Conservation (phyloP, 2,797 vertebrate species). For the Myiothlypis coronata region DNA sequence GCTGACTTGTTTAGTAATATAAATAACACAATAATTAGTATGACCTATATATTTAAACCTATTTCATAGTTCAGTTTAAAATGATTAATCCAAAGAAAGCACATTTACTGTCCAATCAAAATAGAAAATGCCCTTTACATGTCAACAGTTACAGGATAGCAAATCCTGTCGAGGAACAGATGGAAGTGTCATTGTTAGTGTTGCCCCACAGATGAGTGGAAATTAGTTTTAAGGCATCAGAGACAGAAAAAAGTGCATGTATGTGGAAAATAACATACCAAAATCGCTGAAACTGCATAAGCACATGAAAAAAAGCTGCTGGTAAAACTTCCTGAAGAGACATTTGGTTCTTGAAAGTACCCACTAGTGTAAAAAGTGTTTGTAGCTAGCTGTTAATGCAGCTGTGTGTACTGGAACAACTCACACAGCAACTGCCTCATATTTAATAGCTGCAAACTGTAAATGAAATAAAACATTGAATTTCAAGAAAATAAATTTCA, state of each 20-base stretch:
- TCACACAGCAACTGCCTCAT: conserved; percentile 46
- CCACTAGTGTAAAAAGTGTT: conserved; percentile 38
- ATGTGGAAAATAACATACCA: conserved; percentile 4
- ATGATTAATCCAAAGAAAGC: conserved; percentile 66
- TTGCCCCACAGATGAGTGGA: conserved; percentile 39
- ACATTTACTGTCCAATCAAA: conserved; percentile 52
- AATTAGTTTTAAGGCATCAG: conserved; percentile 28
- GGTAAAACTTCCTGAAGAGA: conserved; percentile 37
- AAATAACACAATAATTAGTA: conserved; percentile 64
- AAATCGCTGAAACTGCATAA: neutral
- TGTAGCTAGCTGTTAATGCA: conserved; percentile 62
- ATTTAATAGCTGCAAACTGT: conserved; percentile 58
- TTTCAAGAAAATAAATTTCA: conserved; percentile 24
- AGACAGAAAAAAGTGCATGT: neutral
- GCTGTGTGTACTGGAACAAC: conserved; percentile 63
- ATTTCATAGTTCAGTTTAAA: conserved; percentile 48
- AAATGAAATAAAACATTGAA: conserved; percentile 53
- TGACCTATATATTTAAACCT: conserved; percentile 49
- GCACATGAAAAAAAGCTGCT: conserved; percentile 18
- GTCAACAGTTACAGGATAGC: conserved; percentile 44
- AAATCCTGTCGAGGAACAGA: conserved; percentile 20
- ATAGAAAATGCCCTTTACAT: conserved; percentile 55
- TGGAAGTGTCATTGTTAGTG: conserved; percentile 50
- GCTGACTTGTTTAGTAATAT: conserved; percentile 51
- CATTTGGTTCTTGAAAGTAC: conserved; percentile 51